Conservation (phyloP, 2,888 invertebrate genomes). For the Platycheirus rosarum region DNA sequence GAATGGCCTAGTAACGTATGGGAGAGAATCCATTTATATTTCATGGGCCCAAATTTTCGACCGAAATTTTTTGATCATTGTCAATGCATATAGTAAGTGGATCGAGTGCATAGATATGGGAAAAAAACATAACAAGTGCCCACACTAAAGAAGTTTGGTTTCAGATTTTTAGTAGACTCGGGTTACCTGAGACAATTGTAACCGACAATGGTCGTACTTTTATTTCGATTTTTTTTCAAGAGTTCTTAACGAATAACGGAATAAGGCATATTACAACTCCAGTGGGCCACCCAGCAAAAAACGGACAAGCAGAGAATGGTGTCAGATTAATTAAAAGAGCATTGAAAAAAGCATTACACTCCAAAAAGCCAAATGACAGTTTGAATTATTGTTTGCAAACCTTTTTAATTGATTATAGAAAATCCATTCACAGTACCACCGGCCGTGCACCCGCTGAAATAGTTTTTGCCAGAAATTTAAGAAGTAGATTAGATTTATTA, state of each 20-base stretch:
- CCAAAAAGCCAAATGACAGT: too few relatives aligned
- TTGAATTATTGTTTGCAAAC: too few relatives aligned
- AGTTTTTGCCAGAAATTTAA: too few relatives aligned
- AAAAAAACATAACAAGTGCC: conserved; percentile 2
- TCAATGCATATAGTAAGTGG: not conserved
- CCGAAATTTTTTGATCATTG: too few relatives aligned
- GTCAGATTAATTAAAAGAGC: too few relatives aligned
- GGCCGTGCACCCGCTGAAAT: too few relatives aligned
- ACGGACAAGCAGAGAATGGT: conserved; percentile 3
- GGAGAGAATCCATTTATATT: conserved; percentile 50
- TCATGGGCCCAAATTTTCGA: conserved; percentile 52
- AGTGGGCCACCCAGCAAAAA: not conserved
- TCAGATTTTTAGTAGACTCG: not conserved
- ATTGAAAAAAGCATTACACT: too few relatives aligned
- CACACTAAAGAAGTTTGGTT: not conserved
- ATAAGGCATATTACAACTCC: not conserved
- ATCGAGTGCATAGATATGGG: not conserved
- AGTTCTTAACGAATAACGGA: not conserved
- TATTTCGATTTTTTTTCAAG: not conserved
- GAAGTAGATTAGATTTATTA: too few relatives aligned
- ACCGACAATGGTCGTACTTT: not conserved
- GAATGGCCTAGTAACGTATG: too few relatives aligned
- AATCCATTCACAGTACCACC: too few relatives aligned
- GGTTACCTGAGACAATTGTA: not conserved
- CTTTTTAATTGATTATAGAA: too few relatives aligned